A percentile compares a stretch with the other conserved stretches of the same genome.
Evolutionary conservation across 1,140 invertebrate genomes (phyloP).

Genomic region (Ooceraea biroi): DNA sequence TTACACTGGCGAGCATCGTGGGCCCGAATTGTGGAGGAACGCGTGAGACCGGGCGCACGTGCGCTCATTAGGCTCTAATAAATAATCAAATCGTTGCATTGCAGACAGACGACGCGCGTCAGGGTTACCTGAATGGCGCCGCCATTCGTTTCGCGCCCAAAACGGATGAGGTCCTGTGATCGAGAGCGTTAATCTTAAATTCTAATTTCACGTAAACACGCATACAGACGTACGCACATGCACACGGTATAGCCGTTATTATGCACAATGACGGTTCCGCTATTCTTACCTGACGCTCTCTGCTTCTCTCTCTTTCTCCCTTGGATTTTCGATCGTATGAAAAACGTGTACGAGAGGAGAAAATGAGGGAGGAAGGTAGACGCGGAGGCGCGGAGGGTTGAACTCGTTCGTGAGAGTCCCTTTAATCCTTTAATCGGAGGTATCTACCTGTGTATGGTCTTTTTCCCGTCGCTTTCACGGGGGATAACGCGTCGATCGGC

Average conservation of each 20-base stretch:
- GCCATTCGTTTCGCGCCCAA: constrained; percentile 18
- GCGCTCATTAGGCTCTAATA: constrained; percentile 65
- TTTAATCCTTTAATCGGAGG: constrained; percentile 20
- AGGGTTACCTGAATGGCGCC: constrained; percentile 14
- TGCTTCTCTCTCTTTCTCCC: no score
- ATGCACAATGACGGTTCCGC: neutral
- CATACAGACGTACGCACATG: neutral
- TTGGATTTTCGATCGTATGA: neutral
- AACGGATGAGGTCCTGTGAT: neutral
- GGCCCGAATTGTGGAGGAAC: neutral
- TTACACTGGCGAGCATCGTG: neutral
- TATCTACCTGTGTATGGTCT: constrained; percentile 1
- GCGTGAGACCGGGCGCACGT: constrained; percentile 35
- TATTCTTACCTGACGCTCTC: constrained; percentile 2
- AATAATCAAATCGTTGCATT: constrained; percentile 78
- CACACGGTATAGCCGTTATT: neutral
- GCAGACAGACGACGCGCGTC: constrained; percentile 35
- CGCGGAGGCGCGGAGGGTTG: neutral
- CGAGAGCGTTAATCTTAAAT: constrained; percentile 40
- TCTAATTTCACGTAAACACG: constrained; percentile 39
- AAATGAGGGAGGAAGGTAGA: neutral
- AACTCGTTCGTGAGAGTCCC: neutral
- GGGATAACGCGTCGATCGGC: neutral
- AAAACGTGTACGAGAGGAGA: neutral
- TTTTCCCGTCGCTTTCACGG: neutral